phyloP scores from a whole-genome alignment of 1,140 invertebrate genomes.

The Brachionus sp. region DNA sequence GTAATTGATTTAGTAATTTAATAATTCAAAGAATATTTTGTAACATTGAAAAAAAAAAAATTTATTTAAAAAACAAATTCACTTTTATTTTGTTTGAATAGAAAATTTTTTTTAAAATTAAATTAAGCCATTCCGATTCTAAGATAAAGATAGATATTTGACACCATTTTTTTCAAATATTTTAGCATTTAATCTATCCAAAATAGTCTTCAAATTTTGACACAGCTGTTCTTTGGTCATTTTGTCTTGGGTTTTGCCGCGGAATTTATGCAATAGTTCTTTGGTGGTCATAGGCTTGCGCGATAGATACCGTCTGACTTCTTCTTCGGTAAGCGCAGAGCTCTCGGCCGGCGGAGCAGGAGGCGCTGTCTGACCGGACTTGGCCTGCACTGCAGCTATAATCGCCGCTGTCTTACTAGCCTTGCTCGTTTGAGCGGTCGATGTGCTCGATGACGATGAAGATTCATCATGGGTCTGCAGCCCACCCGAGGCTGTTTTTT shows the following conservation, averaged over 20 bases:
- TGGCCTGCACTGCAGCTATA: constrained; percentile 29
- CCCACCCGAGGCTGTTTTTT: neutral
- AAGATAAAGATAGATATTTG: constrained; percentile 42
- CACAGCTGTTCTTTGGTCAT: constrained; percentile 16
- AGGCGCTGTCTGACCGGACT: neutral
- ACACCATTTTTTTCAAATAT: constrained; percentile 43
- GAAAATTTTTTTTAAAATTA: neutral
- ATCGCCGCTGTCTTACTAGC: constrained; percentile 44
- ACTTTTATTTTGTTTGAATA: neutral
- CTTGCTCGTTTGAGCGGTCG: constrained; percentile 20
- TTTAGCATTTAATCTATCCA: constrained; percentile 27
- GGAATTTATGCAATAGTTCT: constrained; percentile 84
- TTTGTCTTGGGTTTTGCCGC: constrained; percentile 25
- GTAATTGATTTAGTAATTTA: neutral
- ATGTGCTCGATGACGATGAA: neutral
- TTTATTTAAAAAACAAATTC: neutral
- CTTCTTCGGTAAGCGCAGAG: constrained; percentile 86
- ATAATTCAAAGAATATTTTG: neutral
- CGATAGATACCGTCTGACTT: constrained; percentile 83
- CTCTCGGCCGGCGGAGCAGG: neutral
- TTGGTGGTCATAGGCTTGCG: constrained; percentile 93
- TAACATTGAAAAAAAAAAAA: neutral
- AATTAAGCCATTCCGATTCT: neutral
- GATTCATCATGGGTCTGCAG: constrained; percentile 13
- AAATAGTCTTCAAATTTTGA: constrained; percentile 33